Evolutionary conservation across 1,140 invertebrate genomes (phyloP), one percentile per base, ranked within the genome.

Genomic region (Drosophila murphyi): DNA sequence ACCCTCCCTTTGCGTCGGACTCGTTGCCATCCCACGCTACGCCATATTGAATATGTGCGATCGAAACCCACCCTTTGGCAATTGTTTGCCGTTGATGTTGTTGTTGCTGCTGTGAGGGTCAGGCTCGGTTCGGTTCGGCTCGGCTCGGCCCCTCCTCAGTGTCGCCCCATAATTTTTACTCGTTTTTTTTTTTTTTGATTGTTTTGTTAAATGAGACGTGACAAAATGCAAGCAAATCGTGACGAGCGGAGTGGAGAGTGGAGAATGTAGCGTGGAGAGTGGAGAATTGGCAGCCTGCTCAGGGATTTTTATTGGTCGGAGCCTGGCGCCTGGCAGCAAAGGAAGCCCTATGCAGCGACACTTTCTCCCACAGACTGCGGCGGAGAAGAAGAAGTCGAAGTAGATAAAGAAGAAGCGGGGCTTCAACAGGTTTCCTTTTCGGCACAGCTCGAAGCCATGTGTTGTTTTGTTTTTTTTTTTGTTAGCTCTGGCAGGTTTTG

Each of bases 141-240:
- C 20, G 20, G 20, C 20, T 20, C 20, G 20, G 20, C 56, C 62
- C 68, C 63, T 45, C 43, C 20, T 32, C 10, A 20, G 29, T 34
- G 47, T 29, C 37, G 12, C 43, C 41, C 43, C 67, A 45, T 43
- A 8, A 12, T 55, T 50, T 20, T 20, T 20, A 20, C 20, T 20
- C 20, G 20, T 20, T 20, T 67, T 35, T 2, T 47, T 35, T 55
- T 29, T 10, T 69, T 35, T 39, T 35, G 37, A 7, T n/a, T 43
- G 3, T 67, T 41, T 50, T 67, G 83, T 85, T 88, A 83, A 88
- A 89, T 88, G 83, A 89, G 80, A 78, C 83, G 83, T 88, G 80
- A 89, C 83, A 80, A 89, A 88, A 80, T 77, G 72, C 76, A 80
- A 72, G 76, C 67, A 72, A 78, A 77, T 61, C 80, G 80, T 71